Percentiles rank a stretch among this genome's conserved stretches.
These are phyloP conservation scores for Cydia splendana DNA, from an alignment of 1,140 invertebrate genomes.

Conservation along the genomic window DNA sequence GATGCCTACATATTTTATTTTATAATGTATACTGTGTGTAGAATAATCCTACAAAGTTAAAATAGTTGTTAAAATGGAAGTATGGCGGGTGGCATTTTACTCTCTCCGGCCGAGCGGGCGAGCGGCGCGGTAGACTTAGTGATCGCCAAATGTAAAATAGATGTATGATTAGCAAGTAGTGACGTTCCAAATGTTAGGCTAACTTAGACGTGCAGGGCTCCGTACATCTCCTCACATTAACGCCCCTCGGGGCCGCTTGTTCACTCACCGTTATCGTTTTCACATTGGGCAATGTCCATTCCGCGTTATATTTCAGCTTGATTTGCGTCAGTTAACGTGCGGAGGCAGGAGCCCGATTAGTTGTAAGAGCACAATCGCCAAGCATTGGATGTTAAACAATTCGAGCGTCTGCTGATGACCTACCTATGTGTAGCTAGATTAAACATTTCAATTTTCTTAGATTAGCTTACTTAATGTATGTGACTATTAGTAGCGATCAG, in stretches of 20 bases:
- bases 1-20: too few relatives aligned
- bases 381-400: slow-evolving; percentile 53
- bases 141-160: slow-evolving; percentile 78
- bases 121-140: slow-evolving; percentile 64
- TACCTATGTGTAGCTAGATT: slow-evolving; percentile 66
- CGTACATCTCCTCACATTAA: slow-evolving; percentile 53
- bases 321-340: slow-evolving; percentile 48
- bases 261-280: neutral
- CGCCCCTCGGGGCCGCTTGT: slow-evolving; percentile 12
- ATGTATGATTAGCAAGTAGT: slow-evolving; percentile 78
- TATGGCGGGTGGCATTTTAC: slow-evolving; percentile 24
- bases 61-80: neutral
- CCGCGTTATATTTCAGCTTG: slow-evolving; percentile 28
- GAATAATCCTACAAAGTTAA: neutral
- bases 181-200: slow-evolving; percentile 78
- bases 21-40: too few relatives aligned
- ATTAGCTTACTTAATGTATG: slow-evolving; percentile 57
- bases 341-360: slow-evolving; percentile 58
- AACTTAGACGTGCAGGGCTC: slow-evolving; percentile 66
- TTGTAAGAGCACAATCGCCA: slow-evolving; percentile 62
- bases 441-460: slow-evolving; percentile 73
- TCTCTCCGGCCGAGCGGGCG: slow-evolving; percentile 35
- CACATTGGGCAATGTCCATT: slow-evolving; percentile 34
- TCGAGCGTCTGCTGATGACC: slow-evolving; percentile 56
- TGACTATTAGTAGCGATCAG: slow-evolving; percentile 60